Base-by-base conservation (phyloP, 2,113 vertebrate species). In the Rana temporaria region DNA sequence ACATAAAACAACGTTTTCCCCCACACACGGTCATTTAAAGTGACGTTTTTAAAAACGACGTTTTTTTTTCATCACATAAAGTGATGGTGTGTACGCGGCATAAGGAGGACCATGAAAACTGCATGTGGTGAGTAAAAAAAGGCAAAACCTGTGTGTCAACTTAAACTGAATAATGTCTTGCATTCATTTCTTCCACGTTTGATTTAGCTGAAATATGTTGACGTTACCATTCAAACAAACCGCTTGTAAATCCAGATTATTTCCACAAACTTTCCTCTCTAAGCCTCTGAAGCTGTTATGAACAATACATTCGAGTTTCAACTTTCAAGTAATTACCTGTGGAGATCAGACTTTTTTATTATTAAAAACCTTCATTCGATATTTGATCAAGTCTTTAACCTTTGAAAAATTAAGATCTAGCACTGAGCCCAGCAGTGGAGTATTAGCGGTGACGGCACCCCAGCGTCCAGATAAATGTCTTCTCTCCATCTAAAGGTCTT, bases 361-460 rank as follows among this genome's bases (percentile, higher is more conserved):
- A 75, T 76, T 83, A 83, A 83, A 48, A 83, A 76, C 72, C 70
- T 30, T 76, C 32, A 68, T 83, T 76, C 34, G 72, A 83, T 83
- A 60, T 83, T 66, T 83, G 81, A 48, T 76, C 63, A 32, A 76
- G 81, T 83, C 81, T 83, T 83, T 83, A 83, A 83, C 81, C 81
- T 83, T 83, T 83, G 60, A 74, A 83, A 83, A 76, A 76, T 83
- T 57, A 83, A 83, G 81, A 83, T 68, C 81, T 76, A 76, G 71
- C 48, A n/a, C 71, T 59, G 53, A 76, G 72, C 72, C 55, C 81
- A 83, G 81, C 64, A 34, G 81, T 68, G 17, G 48, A 32, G 63
- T 59, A 75, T 83, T 83, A 83, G 81, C 20, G 15, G 32, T 57
- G 72, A 76, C 32, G 64, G 81, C 63, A 57, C 71, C 79, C 81